Base-by-base conservation (phyloP, 1,140 invertebrate genomes). In the Pseudomyrmex flavicornis region DNA sequence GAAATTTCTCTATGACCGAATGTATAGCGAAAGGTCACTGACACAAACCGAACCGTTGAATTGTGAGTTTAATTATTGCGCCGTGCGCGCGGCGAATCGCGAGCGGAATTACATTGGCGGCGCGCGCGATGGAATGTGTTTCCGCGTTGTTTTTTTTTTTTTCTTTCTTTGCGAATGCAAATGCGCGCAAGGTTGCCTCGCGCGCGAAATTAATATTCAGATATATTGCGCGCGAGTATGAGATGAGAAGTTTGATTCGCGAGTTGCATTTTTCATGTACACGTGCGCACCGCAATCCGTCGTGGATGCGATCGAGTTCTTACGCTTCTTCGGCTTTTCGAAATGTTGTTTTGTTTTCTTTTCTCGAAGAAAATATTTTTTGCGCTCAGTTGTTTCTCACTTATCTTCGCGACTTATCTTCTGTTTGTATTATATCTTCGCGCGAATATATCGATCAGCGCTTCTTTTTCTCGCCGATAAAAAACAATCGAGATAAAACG, bases 41-140 rank as follows among this genome's bases (percentile, higher is more conserved):
- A 77, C 73, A 75, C 46, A n/a, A 15, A 35, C 35, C 75, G 63
- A 22, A 56, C 35, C 35, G 70, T 58, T 58, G 35, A 20, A 58
- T 68, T 26, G 59, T 35, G 22, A 44, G 17, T 13, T 46, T 79
- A 69, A 70, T 70, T 69, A 17, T 58, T 50, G 35, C 26, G 48
- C 7, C 58, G 17, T 22, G 17, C n/a, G 48, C 50, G 50, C 12
- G 13, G 52, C 22, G 17, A 70, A 66, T 68, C 63, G 75, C 76
- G 35, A 48, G 65, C 54, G 65, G 52, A 70, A 79, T 79, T 70
- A 20, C 69, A 58, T 22, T n/a, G 52, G 12, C 26, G 26, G 13
- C 10, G 75, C 54, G 20, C 54, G 20, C 13, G 10, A 13, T 13
- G 76, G 65, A 69, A 79, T 58, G 65, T 65, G 35, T 35, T 77